phyloP scores from a whole-genome alignment of 2,113 vertebrate species.

The Neodontobutis hainanensis region DNA sequence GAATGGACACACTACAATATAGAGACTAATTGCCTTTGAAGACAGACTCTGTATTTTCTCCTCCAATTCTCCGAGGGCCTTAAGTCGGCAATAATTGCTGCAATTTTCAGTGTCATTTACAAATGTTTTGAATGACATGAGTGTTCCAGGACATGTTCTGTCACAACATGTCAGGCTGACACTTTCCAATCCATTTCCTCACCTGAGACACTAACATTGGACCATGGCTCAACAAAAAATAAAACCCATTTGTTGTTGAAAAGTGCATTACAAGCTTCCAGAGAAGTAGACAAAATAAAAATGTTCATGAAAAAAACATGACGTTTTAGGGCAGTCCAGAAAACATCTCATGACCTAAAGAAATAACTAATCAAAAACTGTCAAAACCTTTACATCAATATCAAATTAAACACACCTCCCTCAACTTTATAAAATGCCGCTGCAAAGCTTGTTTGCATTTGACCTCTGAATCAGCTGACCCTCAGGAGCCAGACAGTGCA shows the following conservation, averaged over 20 bases:
- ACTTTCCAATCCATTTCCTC: not conserved
- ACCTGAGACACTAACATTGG: slow-evolving; percentile 11
- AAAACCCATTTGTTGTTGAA: not conserved
- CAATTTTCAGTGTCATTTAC: slow-evolving; percentile 65
- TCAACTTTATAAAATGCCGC: slow-evolving; percentile 45
- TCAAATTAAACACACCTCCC: slow-evolving; percentile 1
- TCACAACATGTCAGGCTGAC: slow-evolving; percentile 3
- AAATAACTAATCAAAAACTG: too few relatives aligned
- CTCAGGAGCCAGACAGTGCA: slow-evolving; percentile 50
- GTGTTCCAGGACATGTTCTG: slow-evolving; percentile 26
- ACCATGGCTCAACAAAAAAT: not conserved
- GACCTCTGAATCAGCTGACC: slow-evolving; percentile 66
- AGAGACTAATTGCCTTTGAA: slow-evolving; percentile 84
- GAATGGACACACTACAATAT: slow-evolving; percentile 81
- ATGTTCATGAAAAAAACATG: not conserved
- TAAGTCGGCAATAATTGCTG: slow-evolving; percentile 66
- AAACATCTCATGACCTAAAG: too few relatives aligned
- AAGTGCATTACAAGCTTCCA: not conserved
- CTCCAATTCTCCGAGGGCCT: slow-evolving; percentile 69
- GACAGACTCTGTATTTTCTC: slow-evolving; percentile 72
- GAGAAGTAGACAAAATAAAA: not conserved
- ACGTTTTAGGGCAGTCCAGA: not conserved
- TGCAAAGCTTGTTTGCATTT: slow-evolving; percentile 41
- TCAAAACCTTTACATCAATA: not conserved
- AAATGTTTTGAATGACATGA: slow-evolving; percentile 54